Evolutionary conservation across 1,140 invertebrate genomes (phyloP).

Genomic region (Dendrolimus kikuchii): DNA sequence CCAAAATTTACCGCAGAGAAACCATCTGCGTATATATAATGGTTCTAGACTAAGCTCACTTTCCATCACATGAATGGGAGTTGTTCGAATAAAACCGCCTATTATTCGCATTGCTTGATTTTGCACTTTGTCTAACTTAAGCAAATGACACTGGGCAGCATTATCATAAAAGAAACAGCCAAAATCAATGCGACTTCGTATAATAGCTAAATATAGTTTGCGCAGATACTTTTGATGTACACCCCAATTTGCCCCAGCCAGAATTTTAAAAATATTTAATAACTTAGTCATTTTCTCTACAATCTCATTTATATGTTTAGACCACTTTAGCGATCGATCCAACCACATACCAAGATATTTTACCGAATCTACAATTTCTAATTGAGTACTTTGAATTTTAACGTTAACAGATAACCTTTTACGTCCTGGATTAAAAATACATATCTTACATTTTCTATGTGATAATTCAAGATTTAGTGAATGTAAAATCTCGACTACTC

Average conservation of each 20-base stretch:
- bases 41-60: conserved; percentile 6
- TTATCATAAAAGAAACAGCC: conserved; percentile 9
- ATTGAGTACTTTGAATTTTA: too few relatives aligned
- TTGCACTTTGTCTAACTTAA: conserved; percentile 13
- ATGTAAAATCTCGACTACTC: too few relatives aligned
- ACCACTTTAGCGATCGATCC: conserved; percentile 4
- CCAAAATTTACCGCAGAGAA: conserved; percentile 7
- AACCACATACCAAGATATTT: conserved; percentile 12
- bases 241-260: conserved; percentile 12
- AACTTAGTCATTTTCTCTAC: conserved; percentile 4
- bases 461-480: too few relatives aligned
- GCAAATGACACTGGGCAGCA: conserved; percentile 5
- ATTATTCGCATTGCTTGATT: conserved; percentile 13
- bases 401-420: too few relatives aligned
- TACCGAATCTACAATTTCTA: too few relatives aligned
- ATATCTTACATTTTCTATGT: too few relatives aligned
- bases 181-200: conserved; percentile 11
- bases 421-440: too few relatives aligned
- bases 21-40: conserved; percentile 3
- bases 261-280: conserved; percentile 11
- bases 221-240: conserved; percentile 12
- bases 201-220: conserved; percentile 8
- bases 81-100: conserved; percentile 11
- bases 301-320: conserved; percentile 12
- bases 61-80: conserved; percentile 10